phyloP scores from a whole-genome alignment of 2,113 vertebrate genomes.

The Capreolus pygargus region DNA sequence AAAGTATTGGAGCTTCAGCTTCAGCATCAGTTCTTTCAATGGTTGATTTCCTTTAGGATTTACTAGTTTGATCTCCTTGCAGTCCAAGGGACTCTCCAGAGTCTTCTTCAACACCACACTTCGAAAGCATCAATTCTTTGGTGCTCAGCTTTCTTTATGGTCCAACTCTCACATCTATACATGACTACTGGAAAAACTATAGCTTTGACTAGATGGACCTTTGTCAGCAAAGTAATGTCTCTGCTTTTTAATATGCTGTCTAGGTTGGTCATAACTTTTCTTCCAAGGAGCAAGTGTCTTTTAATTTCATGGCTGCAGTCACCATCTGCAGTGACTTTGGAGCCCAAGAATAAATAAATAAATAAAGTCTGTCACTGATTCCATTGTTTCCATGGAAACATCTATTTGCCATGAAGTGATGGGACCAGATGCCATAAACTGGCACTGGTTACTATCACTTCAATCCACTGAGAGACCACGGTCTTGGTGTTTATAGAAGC shows the following conservation, averaged over 20 bases:
- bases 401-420: not conserved
- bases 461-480: not conserved
- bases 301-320: not conserved
- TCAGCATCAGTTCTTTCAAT: not conserved
- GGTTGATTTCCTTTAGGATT: not conserved
- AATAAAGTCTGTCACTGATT: not conserved
- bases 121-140: not conserved
- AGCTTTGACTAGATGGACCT: not conserved
- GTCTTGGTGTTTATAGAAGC: not conserved
- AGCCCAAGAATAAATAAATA: not conserved
- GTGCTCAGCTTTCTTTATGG: not conserved
- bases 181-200: not conserved
- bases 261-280: not conserved
- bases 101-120: not conserved
- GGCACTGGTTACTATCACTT: not conserved
- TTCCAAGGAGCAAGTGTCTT: not conserved
- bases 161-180: not conserved
- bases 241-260: not conserved
- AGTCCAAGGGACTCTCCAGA: not conserved
- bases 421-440: not conserved
- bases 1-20: not conserved
- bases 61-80: not conserved
- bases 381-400: not conserved
- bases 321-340: not conserved
- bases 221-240: not conserved